phyloP scores from a whole-genome alignment of 2,888 invertebrate species.

The Spodoptera exigua region DNA sequence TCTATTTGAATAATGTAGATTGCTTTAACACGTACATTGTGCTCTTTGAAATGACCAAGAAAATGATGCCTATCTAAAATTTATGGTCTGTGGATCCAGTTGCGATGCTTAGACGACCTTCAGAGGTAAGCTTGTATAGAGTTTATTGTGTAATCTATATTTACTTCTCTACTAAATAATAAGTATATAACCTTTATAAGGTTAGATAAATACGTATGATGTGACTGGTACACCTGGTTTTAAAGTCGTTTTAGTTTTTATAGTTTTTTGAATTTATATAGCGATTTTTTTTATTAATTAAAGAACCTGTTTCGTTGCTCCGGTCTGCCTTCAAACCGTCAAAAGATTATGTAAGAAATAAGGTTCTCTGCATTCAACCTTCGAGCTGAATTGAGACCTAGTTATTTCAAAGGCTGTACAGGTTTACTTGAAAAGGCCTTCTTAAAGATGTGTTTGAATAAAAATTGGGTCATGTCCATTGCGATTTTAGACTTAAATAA shows the following conservation, averaged over 20 bases:
- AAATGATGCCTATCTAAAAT: constrained; percentile 40
- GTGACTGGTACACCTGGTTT: no score
- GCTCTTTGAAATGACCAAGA: constrained; percentile 28
- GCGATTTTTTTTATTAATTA: constrained; percentile 11
- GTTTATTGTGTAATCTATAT: not conserved
- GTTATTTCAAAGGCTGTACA: not conserved
- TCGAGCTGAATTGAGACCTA: not conserved
- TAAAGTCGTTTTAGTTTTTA: not conserved
- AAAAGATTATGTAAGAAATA: constrained; percentile 1
- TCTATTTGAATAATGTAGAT: constrained; percentile 16
- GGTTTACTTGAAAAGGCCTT: no score
- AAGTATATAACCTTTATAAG: no score
- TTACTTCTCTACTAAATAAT: no score
- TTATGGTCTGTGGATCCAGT: constrained; percentile 42
- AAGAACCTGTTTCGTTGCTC: constrained; percentile 9
- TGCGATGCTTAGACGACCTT: constrained; percentile 35
- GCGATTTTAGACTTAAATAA: no score
- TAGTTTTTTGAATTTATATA: constrained; percentile 23
- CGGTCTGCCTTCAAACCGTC: not conserved
- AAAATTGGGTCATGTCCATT: no score
- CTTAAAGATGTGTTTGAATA: no score
- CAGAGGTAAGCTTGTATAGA: constrained; percentile 14
- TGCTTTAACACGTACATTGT: constrained; percentile 1
- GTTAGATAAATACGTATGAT: no score
- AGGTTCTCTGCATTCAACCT: not conserved